phyloP scores from a whole-genome alignment of 2,888 invertebrate species.

The Physocephala rufipes region DNA sequence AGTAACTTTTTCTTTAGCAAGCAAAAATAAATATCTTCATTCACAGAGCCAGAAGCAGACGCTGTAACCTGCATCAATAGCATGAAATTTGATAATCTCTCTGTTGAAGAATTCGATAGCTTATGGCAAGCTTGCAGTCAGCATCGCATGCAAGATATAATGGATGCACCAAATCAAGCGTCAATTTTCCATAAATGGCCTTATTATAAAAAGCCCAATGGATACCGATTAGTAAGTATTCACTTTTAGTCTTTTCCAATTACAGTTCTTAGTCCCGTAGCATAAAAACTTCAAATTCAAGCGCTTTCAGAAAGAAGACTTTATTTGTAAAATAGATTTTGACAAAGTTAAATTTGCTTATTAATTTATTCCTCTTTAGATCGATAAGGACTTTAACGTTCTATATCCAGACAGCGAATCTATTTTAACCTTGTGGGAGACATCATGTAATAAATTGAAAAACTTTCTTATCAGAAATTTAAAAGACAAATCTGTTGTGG shows the following conservation, averaged over 20 bases:
- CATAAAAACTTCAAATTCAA: too few relatives aligned
- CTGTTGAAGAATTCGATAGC: constrained; percentile 31
- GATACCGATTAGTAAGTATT: constrained; percentile 31
- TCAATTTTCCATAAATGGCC: constrained; percentile 34
- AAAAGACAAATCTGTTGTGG: constrained; percentile 1
- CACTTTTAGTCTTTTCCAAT: too few relatives aligned
- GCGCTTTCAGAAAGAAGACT: background rate
- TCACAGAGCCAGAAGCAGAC: background rate
- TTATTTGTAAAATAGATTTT: background rate
- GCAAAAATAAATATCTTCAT: constrained; percentile 1
- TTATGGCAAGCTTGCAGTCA: constrained; percentile 26
- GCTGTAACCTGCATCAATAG: constrained; percentile 15
- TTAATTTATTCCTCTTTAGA: background rate
- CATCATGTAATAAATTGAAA: background rate
- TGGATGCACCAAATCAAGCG: constrained; percentile 10
- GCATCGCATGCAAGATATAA: constrained; percentile 25
- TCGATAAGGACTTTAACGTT: background rate
- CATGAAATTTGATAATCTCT: constrained; percentile 30
- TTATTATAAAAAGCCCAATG: constrained; percentile 26
- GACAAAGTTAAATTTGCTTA: background rate
- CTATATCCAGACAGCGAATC: background rate
- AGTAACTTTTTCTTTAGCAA: constrained; percentile 6
- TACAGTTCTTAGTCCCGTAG: background rate
- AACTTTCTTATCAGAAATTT: background rate
- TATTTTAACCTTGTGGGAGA: background rate